phyloP scores from a whole-genome alignment of 2,888 invertebrate species.

The Junonia oenone region DNA sequence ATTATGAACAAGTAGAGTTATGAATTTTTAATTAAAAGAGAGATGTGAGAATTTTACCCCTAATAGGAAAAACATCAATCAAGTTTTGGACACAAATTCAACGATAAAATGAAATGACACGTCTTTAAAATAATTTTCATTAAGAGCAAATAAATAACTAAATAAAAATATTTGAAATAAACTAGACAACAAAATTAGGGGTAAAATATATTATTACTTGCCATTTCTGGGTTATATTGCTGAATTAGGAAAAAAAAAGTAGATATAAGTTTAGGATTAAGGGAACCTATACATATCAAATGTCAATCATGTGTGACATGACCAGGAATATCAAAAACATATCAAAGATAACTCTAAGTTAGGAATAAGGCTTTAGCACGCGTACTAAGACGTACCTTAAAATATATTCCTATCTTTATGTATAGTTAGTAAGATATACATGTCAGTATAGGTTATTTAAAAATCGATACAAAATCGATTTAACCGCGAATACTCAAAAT shows the following conservation, averaged over 20 bases:
- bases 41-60: too few species aligned
- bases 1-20: too few species aligned
- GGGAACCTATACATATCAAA: constrained; percentile 60
- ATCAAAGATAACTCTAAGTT: constrained; percentile 50
- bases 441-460: neutral
- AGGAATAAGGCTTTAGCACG: constrained; percentile 3
- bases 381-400: neutral
- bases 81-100: too few species aligned
- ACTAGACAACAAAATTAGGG: too few species aligned
- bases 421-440: neutral
- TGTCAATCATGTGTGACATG: constrained; percentile 57
- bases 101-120: too few species aligned
- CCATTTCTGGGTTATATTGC: too few species aligned
- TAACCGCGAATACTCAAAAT: neutral
- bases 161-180: too few species aligned
- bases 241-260: neutral
- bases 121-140: too few species aligned
- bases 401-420: neutral
- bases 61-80: too few species aligned
- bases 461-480: neutral
- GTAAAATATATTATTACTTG: too few species aligned
- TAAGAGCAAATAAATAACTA: too few species aligned
- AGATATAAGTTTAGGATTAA: constrained; percentile 26
- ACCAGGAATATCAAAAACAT: constrained; percentile 76
- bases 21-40: too few species aligned